These are phyloP conservation scores for Sterrhoptilus dennistouni DNA, from an alignment of 2,113 vertebrate species.

Conservation along the genomic window DNA sequence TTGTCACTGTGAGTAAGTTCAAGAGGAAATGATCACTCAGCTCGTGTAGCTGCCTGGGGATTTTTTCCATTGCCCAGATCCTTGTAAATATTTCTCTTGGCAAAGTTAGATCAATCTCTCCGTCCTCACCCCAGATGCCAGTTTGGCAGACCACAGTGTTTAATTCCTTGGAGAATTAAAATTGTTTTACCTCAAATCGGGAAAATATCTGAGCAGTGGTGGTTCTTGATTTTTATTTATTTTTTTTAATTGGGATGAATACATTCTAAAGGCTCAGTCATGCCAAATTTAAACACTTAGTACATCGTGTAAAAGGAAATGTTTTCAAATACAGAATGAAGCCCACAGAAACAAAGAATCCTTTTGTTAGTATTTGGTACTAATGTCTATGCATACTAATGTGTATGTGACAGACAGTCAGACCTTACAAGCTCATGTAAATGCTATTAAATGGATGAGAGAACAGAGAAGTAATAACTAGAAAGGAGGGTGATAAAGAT, in stretches of 20 bases:
- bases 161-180: background rate
- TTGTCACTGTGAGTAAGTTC: background rate
- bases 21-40: conserved; percentile 25
- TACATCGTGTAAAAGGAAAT: background rate
- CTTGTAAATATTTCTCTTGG: conserved; percentile 24
- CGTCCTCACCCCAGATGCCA: background rate
- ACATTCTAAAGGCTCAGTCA: background rate
- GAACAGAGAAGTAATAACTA: background rate
- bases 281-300: background rate
- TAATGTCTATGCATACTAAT: background rate
- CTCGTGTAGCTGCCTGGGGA: background rate
- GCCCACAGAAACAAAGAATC: background rate
- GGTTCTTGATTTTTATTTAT: background rate
- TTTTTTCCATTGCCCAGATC: background rate
- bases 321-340: background rate
- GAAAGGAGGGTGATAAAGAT: background rate
- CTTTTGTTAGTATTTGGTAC: background rate
- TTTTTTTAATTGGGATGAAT: background rate
- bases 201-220: background rate
- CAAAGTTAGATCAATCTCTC: background rate
- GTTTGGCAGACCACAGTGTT: background rate
- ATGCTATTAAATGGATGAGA: background rate
- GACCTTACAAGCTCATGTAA: background rate
- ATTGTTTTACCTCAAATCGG: background rate
- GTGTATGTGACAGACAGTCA: background rate